These are phyloP conservation scores for Drosophila suboccidentalis DNA, from an alignment of 2,888 invertebrate species.

Conservation along the genomic window DNA sequence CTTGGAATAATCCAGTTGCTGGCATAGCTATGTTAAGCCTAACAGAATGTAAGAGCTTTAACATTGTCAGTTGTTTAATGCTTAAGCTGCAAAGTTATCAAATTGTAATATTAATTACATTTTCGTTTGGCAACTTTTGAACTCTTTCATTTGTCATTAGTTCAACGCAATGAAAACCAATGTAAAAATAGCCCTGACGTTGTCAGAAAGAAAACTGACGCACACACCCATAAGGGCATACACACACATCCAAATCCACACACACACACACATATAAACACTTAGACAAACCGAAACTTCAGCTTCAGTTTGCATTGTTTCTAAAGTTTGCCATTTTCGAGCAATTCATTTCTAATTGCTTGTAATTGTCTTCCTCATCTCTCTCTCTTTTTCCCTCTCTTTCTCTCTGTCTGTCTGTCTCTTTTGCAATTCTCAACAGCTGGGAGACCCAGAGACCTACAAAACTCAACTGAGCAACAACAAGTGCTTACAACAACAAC, in stretches of 20 bases:
- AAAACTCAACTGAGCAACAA: conserved; percentile 61
- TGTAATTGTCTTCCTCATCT: conserved; percentile 68
- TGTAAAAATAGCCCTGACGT: conserved; percentile 30
- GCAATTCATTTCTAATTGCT: conserved; percentile 79
- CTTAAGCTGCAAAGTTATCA: not conserved
- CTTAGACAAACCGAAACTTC: conserved; percentile 38
- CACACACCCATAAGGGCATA: not conserved
- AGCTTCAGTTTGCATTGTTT: conserved; percentile 63
- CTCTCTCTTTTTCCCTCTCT: not conserved
- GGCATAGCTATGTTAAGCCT: not conserved
- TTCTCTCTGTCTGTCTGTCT: conserved; percentile 4
- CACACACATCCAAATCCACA: not conserved
- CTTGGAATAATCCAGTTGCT: too few relatives aligned
- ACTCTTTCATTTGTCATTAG: conserved; percentile 4
- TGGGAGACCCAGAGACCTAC: conserved; percentile 77
- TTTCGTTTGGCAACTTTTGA: conserved; percentile 2
- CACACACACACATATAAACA: not conserved
- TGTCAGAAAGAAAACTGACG: conserved; percentile 17
- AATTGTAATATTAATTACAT: conserved; percentile 18
- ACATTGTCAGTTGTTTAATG: not conserved
- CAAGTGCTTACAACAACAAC: conserved; percentile 31
- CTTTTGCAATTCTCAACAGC: conserved; percentile 60
- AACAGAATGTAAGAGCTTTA: not conserved
- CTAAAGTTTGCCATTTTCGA: conserved; percentile 63
- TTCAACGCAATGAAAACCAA: conserved; percentile 9